Percentiles rank a stretch among this genome's conserved stretches.
phyloP scores from a whole-genome alignment of 2,113 vertebrate genomes.

The Nannobrachium achirus region DNA sequence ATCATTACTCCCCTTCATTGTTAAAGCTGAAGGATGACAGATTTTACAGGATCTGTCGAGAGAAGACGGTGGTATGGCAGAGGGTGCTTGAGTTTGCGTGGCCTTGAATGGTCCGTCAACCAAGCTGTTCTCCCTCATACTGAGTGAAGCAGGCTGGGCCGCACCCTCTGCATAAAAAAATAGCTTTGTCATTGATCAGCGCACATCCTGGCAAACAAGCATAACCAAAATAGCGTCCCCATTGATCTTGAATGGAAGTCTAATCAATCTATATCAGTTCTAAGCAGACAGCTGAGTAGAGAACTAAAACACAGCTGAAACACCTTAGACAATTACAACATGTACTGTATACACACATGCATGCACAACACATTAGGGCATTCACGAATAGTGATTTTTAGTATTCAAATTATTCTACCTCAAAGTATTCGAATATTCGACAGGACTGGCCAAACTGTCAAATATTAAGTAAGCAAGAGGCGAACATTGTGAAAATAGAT shows the following conservation, averaged over 20 bases:
- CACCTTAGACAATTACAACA: background rate
- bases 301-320: slow-evolving; percentile 5
- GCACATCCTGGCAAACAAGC: slow-evolving; percentile 59
- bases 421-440: too few species aligned
- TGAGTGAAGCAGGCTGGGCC: slow-evolving; percentile 46
- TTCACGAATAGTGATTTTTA: too few species aligned
- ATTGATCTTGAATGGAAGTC: slow-evolving; percentile 69
- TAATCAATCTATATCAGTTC: slow-evolving; percentile 77
- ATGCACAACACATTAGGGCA: too few species aligned
- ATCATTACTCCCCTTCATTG: slow-evolving; percentile 33
- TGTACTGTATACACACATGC: background rate
- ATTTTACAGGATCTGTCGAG: slow-evolving; percentile 11
- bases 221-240: slow-evolving; percentile 68
- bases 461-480: too few species aligned
- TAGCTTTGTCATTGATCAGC: slow-evolving; percentile 71
- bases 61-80: slow-evolving; percentile 1
- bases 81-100: slow-evolving; percentile 23
- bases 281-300: slow-evolving; percentile 52
- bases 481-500: too few species aligned
- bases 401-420: too few species aligned
- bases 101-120: slow-evolving; percentile 61
- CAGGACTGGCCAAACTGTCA: too few species aligned
- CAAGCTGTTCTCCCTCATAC: slow-evolving; percentile 42
- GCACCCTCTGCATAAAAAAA: slow-evolving; percentile 66
- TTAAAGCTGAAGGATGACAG: background rate